Evolutionary conservation across 2,888 invertebrate genomes (phyloP), one percentile per base, ranked within the genome.

Genomic region (Drosophila stalkeri): DNA sequence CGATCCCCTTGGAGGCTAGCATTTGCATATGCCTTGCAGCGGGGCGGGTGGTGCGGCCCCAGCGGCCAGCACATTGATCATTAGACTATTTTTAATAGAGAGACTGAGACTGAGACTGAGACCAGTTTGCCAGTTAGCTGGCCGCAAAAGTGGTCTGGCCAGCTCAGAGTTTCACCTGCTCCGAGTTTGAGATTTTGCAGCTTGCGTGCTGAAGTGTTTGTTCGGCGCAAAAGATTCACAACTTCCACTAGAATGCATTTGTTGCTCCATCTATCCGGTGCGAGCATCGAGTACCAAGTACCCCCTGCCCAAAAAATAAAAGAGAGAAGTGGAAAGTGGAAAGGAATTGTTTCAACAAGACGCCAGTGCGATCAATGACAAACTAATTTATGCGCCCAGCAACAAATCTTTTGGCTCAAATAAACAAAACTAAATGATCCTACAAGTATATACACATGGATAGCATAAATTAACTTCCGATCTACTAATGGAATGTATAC

Each of bases 11-110:
- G 11, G 12, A 2, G 35, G 43, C 61, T 51, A 61, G 49, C 54
- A 88, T 85, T 85, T 85, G 88, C 85, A 85, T 85, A 82, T 54
- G 47, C 27, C 46, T 39, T 11, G 20, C 14, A 52, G 23, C 9
- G 12, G 23, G 8, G 7, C 49, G 49, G 31, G 49, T 27, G 47
- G 47, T 3, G 46, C 3, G 23, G 9, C 41, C 9, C n/a, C 20
- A n/a, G 37, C 4, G 39, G 35, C 52, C 41, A 31, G 23, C 65
- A 64, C 84, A 83, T 73, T 81, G 85, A 85, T 86, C 90, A 86
- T 86, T 86, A 86, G 85, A 86, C 90, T 88, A 86, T 86, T 86
- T 90, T 90, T 86, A 90, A 86, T 86, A 86, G 89, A 84, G 84
- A 85, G 73, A 64, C 69, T 11, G 46, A 62, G 37, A 37, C 37